phyloP scores from a whole-genome alignment of 2,113 vertebrate genomes.

The Phyllostomus discolor region DNA sequence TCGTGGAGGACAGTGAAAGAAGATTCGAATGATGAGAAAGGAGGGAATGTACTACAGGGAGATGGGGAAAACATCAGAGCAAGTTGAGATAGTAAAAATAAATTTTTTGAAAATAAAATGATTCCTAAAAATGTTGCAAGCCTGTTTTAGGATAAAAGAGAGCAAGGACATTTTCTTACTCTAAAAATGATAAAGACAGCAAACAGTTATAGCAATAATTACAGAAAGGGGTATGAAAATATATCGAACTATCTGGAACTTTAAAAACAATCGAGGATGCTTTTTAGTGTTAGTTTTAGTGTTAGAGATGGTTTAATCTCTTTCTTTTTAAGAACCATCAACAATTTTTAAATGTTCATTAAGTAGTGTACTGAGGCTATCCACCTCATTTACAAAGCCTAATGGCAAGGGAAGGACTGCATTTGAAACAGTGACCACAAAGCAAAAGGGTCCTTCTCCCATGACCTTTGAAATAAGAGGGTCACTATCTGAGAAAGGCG shows the following conservation, averaged over 20 bases:
- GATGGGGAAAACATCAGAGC: neutral
- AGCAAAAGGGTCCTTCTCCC: slow-evolving; percentile 65
- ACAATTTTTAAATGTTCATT: neutral
- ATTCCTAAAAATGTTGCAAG: neutral
- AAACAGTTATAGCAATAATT: neutral
- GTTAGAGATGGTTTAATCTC: neutral
- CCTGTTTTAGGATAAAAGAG: neutral
- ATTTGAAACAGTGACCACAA: slow-evolving; percentile 54
- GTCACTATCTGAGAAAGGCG: slow-evolving; percentile 55
- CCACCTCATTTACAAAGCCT: slow-evolving; percentile 44
- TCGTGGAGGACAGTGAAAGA: neutral
- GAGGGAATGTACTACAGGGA: neutral
- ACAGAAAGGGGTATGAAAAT: neutral
- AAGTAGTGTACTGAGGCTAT: neutral
- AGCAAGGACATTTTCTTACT: neutral
- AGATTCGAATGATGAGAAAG: neutral
- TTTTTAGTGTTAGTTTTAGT: neutral
- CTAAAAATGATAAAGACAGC: neutral
- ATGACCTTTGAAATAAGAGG: slow-evolving; percentile 66
- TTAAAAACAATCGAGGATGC: neutral
- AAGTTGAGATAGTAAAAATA: neutral
- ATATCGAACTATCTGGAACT: neutral
- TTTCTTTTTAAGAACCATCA: neutral
- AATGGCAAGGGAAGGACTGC: neutral
- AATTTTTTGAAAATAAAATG: neutral